Evolutionary conservation across 2,888 invertebrate species (phyloP), one percentile per base, ranked within the genome.

Genomic region (Papilio protenor): DNA sequence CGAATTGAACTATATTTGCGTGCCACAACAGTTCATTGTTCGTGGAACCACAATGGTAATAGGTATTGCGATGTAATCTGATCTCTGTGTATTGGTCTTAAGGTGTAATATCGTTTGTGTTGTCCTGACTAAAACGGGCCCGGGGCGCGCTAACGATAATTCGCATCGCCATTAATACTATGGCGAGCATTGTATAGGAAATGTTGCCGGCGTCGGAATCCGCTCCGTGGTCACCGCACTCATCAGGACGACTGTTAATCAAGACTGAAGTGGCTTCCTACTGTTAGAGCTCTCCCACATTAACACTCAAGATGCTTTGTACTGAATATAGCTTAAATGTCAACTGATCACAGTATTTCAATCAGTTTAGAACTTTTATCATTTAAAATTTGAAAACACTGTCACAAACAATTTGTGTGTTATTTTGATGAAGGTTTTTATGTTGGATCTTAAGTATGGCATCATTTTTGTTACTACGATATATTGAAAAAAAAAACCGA

Each of bases 81-180:
- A 11, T 12, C 77, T 77, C 66, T 78, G 70, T 75, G 5, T 40
- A 0, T 1, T 23, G 4, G 57, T 11, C 21, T 47, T 75, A 78
- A 23, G 33, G 75, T 47, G 16, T 33, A 75, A 66, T 64, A 47
- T 75, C 21, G 57, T 47, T 55, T 73, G 57, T 23, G 12, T 66
- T 23, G 52, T 33, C 55, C 49, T 45, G 11, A 75, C 45, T 72
- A 57, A 74, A 75, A 66, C 66, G 75, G 75, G 71, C 75, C 80
- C 79, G 82, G 81, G 81, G 81, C 76, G 80, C 80, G 82, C 81
- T 85, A 84, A 85, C 85, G 84, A 85, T 85, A 85, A 85, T 85
- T 85, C 85, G 84, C 83, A 79, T 82, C 82, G 82, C 84, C 84
- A 84, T 85, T 85, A 85, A 84, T 84, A 85, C 78, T 75, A 78